These are phyloP conservation scores for Euzetes globulus DNA, from an alignment of 2,888 invertebrate genomes.

Conservation along the genomic window DNA sequence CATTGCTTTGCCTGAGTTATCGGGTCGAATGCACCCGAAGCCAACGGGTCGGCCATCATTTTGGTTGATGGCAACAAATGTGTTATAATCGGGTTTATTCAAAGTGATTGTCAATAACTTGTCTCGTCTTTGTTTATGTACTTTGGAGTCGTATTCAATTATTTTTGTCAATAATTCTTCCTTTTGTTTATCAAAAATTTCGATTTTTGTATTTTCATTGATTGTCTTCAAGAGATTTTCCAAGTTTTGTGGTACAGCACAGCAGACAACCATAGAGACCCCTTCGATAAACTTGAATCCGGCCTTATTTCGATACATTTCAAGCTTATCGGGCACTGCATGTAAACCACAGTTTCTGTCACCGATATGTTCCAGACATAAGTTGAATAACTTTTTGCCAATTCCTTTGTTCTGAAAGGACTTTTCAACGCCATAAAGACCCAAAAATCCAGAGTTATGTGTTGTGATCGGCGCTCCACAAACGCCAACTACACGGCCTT, in stretches of 20 bases:
- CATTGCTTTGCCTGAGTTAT: slow-evolving; percentile 23
- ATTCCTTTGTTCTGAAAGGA: slow-evolving; percentile 26
- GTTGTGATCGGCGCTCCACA: slow-evolving; percentile 34
- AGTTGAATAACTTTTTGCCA: slow-evolving; percentile 23
- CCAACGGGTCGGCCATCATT: background rate
- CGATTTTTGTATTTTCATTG: background rate
- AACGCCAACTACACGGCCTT: slow-evolving; percentile 21
- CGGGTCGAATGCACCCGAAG: slow-evolving; percentile 30
- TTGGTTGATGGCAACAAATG: slow-evolving; percentile 20
- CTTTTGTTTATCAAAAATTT: background rate
- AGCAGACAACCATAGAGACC: slow-evolving; percentile 21
- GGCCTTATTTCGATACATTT: slow-evolving; percentile 28
- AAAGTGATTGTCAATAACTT: slow-evolving; percentile 1
- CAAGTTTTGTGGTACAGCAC: background rate
- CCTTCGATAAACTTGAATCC: slow-evolving; percentile 23
- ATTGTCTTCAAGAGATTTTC: slow-evolving; percentile 5
- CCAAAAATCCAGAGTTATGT: slow-evolving; percentile 29
- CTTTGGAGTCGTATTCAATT: slow-evolving; percentile 27
- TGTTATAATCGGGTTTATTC: slow-evolving; percentile 17
- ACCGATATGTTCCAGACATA: slow-evolving; percentile 14
- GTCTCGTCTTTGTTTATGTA: slow-evolving; percentile 24
- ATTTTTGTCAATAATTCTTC: slow-evolving; percentile 23
- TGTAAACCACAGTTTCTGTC: slow-evolving; percentile 31
- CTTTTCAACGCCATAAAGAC: slow-evolving; percentile 30
- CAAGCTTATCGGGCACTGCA: slow-evolving; percentile 19